phyloP scores from a whole-genome alignment of 2,797 vertebrate genomes.

The Sphenodon punctatus region DNA sequence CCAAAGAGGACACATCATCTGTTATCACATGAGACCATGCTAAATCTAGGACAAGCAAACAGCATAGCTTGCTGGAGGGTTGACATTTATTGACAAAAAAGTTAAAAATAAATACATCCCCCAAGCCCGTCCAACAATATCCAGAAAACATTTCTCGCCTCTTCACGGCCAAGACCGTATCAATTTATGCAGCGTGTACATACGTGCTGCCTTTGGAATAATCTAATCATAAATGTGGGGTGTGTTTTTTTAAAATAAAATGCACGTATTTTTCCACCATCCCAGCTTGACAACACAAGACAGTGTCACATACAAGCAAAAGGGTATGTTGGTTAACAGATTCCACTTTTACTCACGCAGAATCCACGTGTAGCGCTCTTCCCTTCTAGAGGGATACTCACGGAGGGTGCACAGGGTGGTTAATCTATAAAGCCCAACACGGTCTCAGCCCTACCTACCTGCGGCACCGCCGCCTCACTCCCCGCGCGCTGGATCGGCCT shows the following conservation, averaged over 20 bases:
- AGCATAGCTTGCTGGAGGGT: not conserved
- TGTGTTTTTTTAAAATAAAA: not conserved
- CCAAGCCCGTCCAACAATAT: not conserved
- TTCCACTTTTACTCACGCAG: too few species aligned
- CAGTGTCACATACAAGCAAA: not conserved
- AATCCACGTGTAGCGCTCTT: too few species aligned
- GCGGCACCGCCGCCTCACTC: too few species aligned
- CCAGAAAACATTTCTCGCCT: not conserved
- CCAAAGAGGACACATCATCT: not conserved
- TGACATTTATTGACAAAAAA: not conserved
- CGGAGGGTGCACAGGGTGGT: too few species aligned
- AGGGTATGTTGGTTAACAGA: too few species aligned
- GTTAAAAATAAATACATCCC: not conserved
- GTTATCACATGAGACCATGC: too few species aligned
- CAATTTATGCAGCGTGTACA: not conserved
- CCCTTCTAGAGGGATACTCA: too few species aligned
- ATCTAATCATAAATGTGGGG: not conserved
- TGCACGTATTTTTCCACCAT: not conserved
- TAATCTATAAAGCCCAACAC: too few species aligned
- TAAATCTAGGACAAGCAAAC: not conserved
- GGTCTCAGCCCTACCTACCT: too few species aligned
- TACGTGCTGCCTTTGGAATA: not conserved
- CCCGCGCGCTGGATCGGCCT: too few species aligned
- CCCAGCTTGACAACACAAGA: not conserved
- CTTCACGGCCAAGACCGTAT: not conserved